Percentiles rank a stretch among this genome's conserved stretches.
These are phyloP conservation scores for Tyria jacobaeae DNA, from an alignment of 2,888 invertebrate species.

Conservation along the genomic window DNA sequence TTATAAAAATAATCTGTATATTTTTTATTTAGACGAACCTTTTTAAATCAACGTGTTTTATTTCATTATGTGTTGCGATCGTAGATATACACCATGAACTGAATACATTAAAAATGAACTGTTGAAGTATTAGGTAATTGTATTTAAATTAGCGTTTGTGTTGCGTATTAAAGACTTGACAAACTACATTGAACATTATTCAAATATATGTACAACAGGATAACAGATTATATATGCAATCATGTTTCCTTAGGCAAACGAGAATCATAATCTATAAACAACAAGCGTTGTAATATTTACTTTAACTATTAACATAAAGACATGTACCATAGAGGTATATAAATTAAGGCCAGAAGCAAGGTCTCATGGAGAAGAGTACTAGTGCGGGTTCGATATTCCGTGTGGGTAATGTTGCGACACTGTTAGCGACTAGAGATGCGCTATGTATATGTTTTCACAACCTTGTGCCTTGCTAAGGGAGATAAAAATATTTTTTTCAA, in stretches of 20 bases:
- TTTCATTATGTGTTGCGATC: neutral
- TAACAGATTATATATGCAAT: neutral
- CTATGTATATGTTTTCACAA: neutral
- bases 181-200: neutral
- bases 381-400: neutral
- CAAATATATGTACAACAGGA: neutral
- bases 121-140: neutral
- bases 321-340: neutral
- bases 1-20: too few relatives aligned
- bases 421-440: neutral
- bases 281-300: neutral
- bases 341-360: neutral
- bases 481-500: too few relatives aligned
- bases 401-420: neutral
- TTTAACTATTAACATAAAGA: neutral
- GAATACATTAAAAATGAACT: neutral
- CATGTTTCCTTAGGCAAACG: neutral
- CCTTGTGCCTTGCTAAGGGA: too few relatives aligned
- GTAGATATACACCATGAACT: neutral
- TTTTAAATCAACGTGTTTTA: too few relatives aligned
- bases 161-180: neutral
- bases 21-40: neutral
- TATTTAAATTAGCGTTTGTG: slow-evolving; percentile 5
- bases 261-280: neutral
- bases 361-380: neutral